Evolutionary conservation across 1,140 invertebrate species (phyloP).

Genomic region (Lordiphosa mommai): DNA sequence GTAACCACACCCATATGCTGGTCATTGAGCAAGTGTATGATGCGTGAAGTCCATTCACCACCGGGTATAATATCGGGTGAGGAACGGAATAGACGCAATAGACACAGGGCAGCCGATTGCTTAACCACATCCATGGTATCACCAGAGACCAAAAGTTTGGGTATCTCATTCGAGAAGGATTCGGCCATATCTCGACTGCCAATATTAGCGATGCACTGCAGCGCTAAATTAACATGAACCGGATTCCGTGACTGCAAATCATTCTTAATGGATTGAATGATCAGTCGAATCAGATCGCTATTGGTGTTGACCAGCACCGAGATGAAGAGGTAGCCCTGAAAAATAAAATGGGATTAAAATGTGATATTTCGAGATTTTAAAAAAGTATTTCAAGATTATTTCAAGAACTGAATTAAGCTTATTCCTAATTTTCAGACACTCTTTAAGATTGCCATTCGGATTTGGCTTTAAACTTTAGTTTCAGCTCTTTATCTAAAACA

Average conservation of each 20-base stretch:
- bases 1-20: conserved; percentile 99
- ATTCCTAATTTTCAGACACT: no score
- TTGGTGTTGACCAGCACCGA: conserved; percentile 99
- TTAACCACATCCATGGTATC: conserved; percentile 99
- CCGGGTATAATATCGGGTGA: conserved; percentile 96
- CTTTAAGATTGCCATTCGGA: no score
- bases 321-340: conserved; percentile 98
- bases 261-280: conserved; percentile 99
- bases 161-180: conserved; percentile 98
- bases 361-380: background rate
- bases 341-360: conserved; percentile 59
- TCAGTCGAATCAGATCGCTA: conserved; percentile 99
- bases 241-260: conserved; percentile 98
- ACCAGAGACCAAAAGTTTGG: conserved; percentile 97
- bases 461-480: no score
- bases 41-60: conserved; percentile 99
- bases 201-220: conserved; percentile 99
- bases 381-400: background rate
- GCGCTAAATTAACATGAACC: conserved; percentile 98
- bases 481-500: no score
- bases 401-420: no score
- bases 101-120: conserved; percentile 98
- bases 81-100: conserved; percentile 95
- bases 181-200: conserved; percentile 99
- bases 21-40: conserved; percentile 99